Percentiles rank a stretch among this genome's conserved stretches.
phyloP scores from a whole-genome alignment of 1,140 invertebrate species.

The Ceratitis capitata region DNA sequence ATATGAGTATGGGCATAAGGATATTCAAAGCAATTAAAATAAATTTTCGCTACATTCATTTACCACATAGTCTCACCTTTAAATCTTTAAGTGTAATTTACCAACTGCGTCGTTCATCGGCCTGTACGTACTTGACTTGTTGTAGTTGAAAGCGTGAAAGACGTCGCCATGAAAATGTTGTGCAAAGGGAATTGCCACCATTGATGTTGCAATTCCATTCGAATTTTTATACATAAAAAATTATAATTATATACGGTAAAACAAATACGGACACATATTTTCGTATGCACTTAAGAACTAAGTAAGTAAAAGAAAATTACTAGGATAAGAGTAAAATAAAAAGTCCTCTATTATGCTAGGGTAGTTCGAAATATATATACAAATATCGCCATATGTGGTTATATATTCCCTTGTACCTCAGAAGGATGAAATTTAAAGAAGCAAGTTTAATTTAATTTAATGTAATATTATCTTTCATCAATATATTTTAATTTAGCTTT shows the following conservation, averaged over 20 bases:
- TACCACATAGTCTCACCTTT: background rate
- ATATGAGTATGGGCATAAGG: background rate
- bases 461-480: too few relatives aligned
- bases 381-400: too few relatives aligned
- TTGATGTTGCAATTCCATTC: background rate
- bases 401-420: too few relatives aligned
- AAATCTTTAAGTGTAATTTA: background rate
- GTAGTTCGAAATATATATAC: too few relatives aligned
- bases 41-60: background rate
- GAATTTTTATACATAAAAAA: background rate
- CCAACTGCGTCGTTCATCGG: too few relatives aligned
- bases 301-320: background rate
- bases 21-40: background rate
- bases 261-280: background rate
- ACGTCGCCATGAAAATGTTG: background rate
- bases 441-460: too few relatives aligned
- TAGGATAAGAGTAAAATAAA: too few relatives aligned
- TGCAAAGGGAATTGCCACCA: background rate
- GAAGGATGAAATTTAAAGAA: too few relatives aligned
- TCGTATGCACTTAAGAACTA: background rate
- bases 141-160: background rate
- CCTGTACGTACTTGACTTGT: slow-evolving; percentile 6
- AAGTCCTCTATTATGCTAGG: too few relatives aligned
- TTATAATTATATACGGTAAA: background rate
- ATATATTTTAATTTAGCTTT: too few relatives aligned